These are phyloP conservation scores for Cosmia pyralina DNA, from an alignment of 2,888 invertebrate genomes.

Conservation along the genomic window DNA sequence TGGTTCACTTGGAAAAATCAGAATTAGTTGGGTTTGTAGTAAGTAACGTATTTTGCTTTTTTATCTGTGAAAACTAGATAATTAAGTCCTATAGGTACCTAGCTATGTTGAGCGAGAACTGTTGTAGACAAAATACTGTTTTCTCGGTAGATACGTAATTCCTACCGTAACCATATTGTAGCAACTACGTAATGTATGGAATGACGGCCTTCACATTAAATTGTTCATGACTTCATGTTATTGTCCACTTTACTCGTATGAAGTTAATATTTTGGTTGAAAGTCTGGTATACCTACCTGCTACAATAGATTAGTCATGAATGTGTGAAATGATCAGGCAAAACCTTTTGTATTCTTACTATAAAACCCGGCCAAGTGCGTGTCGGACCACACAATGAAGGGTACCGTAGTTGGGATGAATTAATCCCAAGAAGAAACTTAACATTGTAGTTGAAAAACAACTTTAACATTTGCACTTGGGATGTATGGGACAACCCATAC, in stretches of 20 bases:
- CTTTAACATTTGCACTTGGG: background rate
- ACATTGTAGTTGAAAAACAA: background rate
- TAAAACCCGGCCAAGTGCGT: background rate
- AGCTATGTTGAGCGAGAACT: background rate
- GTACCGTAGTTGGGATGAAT: background rate
- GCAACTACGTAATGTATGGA: slow-evolving; percentile 26
- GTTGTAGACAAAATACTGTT: background rate
- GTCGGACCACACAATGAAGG: background rate
- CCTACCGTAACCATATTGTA: background rate
- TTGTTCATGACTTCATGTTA: slow-evolving; percentile 39
- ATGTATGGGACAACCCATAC: background rate
- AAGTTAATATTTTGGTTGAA: slow-evolving; percentile 1
- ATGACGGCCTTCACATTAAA: slow-evolving; percentile 36
- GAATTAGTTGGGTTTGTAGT: background rate
- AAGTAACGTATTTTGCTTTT: background rate
- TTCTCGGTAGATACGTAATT: background rate
- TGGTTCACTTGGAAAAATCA: background rate
- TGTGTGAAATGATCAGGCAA: background rate
- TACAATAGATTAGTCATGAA: background rate
- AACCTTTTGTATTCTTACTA: background rate
- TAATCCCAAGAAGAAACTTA: background rate
- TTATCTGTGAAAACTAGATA: background rate
- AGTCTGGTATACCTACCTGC: background rate
- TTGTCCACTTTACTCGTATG: slow-evolving; percentile 9
- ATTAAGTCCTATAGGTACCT: background rate